A percentile compares a stretch with the other conserved stretches of the same genome.
Evolutionary conservation across 92 coral and sea anemone genomes (phyloP).

Genomic region (Plumapathes pennacea): DNA sequence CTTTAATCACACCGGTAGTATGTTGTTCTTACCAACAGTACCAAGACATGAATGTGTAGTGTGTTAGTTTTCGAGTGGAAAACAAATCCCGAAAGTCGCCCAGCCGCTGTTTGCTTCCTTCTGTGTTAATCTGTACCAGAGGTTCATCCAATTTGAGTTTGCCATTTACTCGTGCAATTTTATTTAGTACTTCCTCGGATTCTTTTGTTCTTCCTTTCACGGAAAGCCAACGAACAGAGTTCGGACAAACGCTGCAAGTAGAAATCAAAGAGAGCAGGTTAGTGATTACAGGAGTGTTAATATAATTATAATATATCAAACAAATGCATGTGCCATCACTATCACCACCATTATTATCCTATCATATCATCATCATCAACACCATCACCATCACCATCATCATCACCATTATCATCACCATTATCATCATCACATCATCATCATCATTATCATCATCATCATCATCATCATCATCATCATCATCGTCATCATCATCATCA

Average conservation of each 20-base stretch:
- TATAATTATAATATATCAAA: too few relatives aligned
- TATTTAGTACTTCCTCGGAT: conserved; percentile 11
- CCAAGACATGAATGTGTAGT: conserved; percentile 31
- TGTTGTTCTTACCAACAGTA: conserved; percentile 41
- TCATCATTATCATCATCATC: too few relatives aligned
- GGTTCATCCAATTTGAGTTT: conserved; percentile 9
- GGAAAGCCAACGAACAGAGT: conserved; percentile 61
- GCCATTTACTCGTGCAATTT: conserved; percentile 40
- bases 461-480: too few relatives aligned
- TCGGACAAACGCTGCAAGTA: conserved; percentile 24
- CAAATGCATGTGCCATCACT: too few relatives aligned
- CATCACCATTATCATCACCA: too few relatives aligned
- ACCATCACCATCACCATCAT: too few relatives aligned
- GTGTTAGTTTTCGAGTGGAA: not conserved
- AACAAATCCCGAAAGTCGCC: conserved; percentile 52
- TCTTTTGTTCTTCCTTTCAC: conserved; percentile 50
- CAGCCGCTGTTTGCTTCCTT: not conserved
- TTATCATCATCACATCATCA: too few relatives aligned
- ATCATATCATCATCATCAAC: too few relatives aligned
- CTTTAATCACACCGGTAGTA: too few relatives aligned
- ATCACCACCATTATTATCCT: too few relatives aligned
- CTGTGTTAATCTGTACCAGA: conserved; percentile 2
- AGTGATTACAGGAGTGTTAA: too few relatives aligned
- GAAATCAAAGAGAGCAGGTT: not conserved
- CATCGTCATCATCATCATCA: too few relatives aligned